These are phyloP conservation scores for Leptobrachium leishanense DNA, from an alignment of 2,113 vertebrate genomes.

Conservation along the genomic window DNA sequence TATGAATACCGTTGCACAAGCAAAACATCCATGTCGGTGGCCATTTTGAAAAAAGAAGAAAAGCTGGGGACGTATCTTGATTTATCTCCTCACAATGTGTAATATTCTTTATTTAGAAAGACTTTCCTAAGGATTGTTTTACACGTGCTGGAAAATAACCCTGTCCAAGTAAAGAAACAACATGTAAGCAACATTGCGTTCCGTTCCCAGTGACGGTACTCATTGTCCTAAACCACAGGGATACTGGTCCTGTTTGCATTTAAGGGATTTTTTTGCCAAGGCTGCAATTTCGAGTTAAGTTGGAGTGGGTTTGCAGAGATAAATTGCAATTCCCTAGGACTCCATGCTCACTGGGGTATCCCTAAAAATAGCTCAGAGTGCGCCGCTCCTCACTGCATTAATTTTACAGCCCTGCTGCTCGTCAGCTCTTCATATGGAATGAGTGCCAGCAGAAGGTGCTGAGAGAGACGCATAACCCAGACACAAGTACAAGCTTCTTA, in stretches of 20 bases:
- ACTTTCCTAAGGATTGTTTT: too few relatives aligned
- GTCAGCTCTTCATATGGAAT: conserved; percentile 31
- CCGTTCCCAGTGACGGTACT: not conserved
- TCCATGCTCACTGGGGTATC: conserved; percentile 37
- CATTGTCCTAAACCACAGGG: conserved; percentile 20
- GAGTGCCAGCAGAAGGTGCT: conserved; percentile 26
- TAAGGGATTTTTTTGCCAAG: conserved; percentile 23
- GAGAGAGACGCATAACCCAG: conserved; percentile 13
- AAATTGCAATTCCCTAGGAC: conserved; percentile 48
- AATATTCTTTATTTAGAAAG: too few relatives aligned
- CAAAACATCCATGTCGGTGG: too few relatives aligned
- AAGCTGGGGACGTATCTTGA: too few relatives aligned
- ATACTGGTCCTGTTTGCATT: conserved; percentile 30
- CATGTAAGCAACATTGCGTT: not conserved
- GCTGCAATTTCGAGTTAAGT: conserved; percentile 34
- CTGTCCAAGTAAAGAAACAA: conserved; percentile 9
- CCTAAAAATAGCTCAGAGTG: conserved; percentile 44
- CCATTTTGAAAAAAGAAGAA: too few relatives aligned
- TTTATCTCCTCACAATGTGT: too few relatives aligned
- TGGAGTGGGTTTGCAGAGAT: conserved; percentile 43
- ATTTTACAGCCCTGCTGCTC: conserved; percentile 31
- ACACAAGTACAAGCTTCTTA: conserved; percentile 7
- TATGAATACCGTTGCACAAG: too few relatives aligned
- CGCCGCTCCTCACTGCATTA: conserved; percentile 26
- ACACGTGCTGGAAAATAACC: too few relatives aligned